Conservation (phyloP, 1,140 invertebrate species). For the Aphelenchoides besseyi region DNA sequence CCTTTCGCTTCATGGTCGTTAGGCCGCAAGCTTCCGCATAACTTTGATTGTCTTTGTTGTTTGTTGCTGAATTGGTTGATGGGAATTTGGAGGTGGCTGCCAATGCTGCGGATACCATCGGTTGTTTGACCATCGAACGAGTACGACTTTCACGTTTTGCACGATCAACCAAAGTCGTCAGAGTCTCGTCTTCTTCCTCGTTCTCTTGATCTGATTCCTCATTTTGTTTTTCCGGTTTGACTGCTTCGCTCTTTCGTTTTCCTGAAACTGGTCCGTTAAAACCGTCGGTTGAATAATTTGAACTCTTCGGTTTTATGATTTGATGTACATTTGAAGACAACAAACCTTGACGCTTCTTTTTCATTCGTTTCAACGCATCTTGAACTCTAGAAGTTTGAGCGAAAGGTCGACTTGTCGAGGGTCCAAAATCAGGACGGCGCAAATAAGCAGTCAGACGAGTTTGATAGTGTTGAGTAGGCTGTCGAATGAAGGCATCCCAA, state of each 20-base stretch:
- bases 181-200: neutral
- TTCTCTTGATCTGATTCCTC: neutral
- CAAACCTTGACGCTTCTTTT: constrained; percentile 14
- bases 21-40: no score
- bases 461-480: constrained; percentile 37
- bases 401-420: constrained; percentile 13
- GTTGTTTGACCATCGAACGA: neutral
- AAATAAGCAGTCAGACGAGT: constrained; percentile 37
- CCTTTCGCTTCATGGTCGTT: no score
- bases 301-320: no score
- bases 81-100: neutral
- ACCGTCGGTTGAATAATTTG: no score
- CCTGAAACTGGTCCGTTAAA: no score
- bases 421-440: neutral
- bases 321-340: neutral
- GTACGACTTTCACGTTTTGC: neutral
- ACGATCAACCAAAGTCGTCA: neutral
- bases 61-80: neutral
- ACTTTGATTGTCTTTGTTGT: neutral
- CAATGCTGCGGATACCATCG: neutral
- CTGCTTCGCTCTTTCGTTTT: neutral
- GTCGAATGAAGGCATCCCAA: constrained; percentile 51
- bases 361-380: constrained; percentile 27
- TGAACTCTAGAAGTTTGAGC: constrained; percentile 28
- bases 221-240: neutral